These are phyloP conservation scores for Lycia hirtaria DNA, from an alignment of 2,888 invertebrate species.

Conservation along the genomic window DNA sequence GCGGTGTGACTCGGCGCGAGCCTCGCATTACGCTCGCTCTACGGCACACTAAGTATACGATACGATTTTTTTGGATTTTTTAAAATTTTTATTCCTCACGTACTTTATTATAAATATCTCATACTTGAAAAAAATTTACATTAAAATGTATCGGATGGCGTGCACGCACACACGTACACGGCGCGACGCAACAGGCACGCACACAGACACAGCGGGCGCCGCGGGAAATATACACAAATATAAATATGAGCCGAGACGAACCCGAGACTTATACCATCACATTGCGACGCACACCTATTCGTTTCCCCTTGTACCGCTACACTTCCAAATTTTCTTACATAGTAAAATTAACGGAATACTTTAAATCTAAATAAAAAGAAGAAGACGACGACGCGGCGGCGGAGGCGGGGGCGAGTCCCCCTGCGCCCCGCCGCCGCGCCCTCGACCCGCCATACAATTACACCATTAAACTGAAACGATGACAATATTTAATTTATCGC, in stretches of 20 bases:
- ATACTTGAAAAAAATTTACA: conserved; percentile 84
- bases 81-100: conserved; percentile 76
- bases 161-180: conserved; percentile 36
- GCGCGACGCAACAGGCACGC: conserved; percentile 48
- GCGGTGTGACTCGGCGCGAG: conserved; percentile 33
- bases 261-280: conserved; percentile 70
- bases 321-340: conserved; percentile 78
- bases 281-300: conserved; percentile 79
- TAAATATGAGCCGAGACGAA: conserved; percentile 69
- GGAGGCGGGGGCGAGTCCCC: conserved; percentile 30
- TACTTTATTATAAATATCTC: conserved; percentile 82
- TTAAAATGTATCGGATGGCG: conserved; percentile 63
- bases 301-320: conserved; percentile 80
- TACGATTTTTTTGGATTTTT: conserved; percentile 73
- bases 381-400: conserved; percentile 54
- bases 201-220: conserved; percentile 48
- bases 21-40: conserved; percentile 34
- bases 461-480: conserved; percentile 82
- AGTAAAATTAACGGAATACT: conserved; percentile 85
- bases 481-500: conserved; percentile 84
- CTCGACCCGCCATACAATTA: conserved; percentile 57
- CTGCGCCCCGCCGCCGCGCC: conserved; percentile 49
- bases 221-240: conserved; percentile 65
- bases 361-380: conserved; percentile 81
- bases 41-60: conserved; percentile 60